A percentile compares a stretch with the other conserved stretches of the same genome.
phyloP scores from a whole-genome alignment of 2,113 vertebrate genomes.

The Xenotilapia longispinis region DNA sequence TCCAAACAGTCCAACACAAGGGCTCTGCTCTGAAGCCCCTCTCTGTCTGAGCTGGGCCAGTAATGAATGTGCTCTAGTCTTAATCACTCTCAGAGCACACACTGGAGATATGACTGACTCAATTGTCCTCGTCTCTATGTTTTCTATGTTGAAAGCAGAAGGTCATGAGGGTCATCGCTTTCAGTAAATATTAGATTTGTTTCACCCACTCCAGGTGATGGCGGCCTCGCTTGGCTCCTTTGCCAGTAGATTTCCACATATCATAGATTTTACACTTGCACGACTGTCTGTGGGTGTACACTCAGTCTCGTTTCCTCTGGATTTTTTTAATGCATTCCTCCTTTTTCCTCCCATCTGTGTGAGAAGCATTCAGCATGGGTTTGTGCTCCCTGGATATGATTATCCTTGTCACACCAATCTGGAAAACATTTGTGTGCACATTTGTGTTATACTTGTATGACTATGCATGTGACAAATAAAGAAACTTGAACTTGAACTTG shows the following conservation, averaged over 20 bases:
- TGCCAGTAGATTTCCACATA: background rate
- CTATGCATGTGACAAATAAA: no score
- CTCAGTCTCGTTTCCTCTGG: background rate
- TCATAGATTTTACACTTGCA: background rate
- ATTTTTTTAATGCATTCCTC: constrained; percentile 11
- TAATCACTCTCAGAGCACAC: constrained; percentile 53
- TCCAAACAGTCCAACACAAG: constrained; percentile 73
- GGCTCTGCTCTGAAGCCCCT: constrained; percentile 67
- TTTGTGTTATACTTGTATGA: no score
- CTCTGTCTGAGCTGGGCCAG: constrained; percentile 50
- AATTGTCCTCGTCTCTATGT: constrained; percentile 50
- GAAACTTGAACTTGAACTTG: no score
- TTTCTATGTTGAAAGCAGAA: constrained; percentile 25
- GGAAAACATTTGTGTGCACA: constrained; percentile 53
- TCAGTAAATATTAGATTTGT: constrained; percentile 45
- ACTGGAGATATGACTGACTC: constrained; percentile 63
- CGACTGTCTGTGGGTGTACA: background rate
- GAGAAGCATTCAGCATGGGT: background rate
- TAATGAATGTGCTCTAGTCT: constrained; percentile 52
- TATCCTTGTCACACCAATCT: constrained; percentile 49
- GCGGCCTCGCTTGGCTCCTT: background rate
- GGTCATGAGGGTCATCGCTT: background rate
- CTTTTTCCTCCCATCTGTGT: constrained; percentile 17
- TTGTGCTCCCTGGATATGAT: constrained; percentile 54
- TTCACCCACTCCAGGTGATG: background rate